Conservation (phyloP, 2,797 vertebrate species). For the Cacajao melanocephalus region DNA sequence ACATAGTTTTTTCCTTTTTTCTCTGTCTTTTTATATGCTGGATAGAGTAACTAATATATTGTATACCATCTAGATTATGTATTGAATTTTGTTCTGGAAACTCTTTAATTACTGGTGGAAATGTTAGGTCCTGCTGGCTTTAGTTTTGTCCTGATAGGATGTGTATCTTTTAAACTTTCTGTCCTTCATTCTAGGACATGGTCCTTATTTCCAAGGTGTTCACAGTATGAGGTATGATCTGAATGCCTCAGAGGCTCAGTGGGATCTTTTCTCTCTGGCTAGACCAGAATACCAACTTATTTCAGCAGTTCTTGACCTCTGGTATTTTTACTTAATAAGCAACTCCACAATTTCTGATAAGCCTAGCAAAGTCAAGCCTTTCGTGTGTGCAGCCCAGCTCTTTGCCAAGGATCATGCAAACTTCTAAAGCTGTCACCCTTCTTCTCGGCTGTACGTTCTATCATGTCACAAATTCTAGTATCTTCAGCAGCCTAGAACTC, state of each 20-base stretch:
- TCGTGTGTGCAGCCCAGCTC: background rate
- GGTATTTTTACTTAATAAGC: conserved; percentile 12
- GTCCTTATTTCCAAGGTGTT: background rate
- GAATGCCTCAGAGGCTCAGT: background rate
- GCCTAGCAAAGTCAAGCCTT: background rate
- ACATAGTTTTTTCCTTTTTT: background rate
- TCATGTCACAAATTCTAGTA: background rate
- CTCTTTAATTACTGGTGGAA: conserved; percentile 6
- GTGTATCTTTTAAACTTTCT: background rate
- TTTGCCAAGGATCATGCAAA: background rate
- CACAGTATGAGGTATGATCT: background rate
- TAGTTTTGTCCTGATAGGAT: background rate
- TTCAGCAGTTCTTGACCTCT: background rate
- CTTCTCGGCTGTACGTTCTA: conserved; percentile 3
- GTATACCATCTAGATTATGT: background rate
- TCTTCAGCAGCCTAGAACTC: background rate
- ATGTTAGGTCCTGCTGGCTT: background rate
- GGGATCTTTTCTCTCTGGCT: background rate
- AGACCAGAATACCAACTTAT: background rate
- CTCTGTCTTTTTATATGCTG: background rate
- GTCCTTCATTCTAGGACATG: background rate
- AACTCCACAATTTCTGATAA: background rate
- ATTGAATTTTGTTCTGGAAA: conserved; percentile 1
- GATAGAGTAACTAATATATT: background rate
- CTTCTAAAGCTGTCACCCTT: background rate